Base-by-base conservation (phyloP, 1,140 invertebrate genomes). In the Samia ricini region DNA sequence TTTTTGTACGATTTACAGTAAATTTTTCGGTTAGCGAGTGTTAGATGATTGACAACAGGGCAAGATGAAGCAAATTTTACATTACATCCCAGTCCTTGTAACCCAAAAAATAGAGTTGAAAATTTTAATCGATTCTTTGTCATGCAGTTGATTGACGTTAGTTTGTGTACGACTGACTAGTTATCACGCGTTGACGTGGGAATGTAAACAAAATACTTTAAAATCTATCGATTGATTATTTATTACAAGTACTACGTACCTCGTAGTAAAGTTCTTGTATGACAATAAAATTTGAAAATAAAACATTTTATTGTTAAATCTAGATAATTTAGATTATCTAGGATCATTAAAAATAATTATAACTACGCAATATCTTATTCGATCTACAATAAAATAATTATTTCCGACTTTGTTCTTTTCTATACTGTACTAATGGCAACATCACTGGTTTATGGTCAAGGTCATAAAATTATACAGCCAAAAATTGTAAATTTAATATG, bases 141-240 rank as follows among this genome's bases (percentile, higher is more conserved):
- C 56, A 42, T 20, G 23, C 22, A 20, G 59, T 54, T 21, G 33
- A 42, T 42, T 42, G 20, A 56, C 36, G 26, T 50, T 50, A 62
- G 66, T 61, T 68, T 57, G 56, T 65, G 29, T 64, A 42, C 64
- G 55, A 61, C 68, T 55, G 56, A 74, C n/a, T n/a, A n/a, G 57
- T 62, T 74, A 77, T 80, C 76, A 70, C 76, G 66, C 64, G 71
- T 59, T 76, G 74, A 79, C 77, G 73, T 82, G 79, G 74, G 77
- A 82, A 82, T 74, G 71, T 80, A 82, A 82, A 82, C 77, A 82
- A 66, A 61, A 42, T 42, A 56, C 66, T 29, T 29, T 26, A 61
- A 74, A 75, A 77, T 74, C 71, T 71, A 64, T 63, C 62, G 26
- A 66, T 42, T 64, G 60, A 65, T 70, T 73, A 70, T 15, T 33